These are phyloP conservation scores for Cichlasoma orientale DNA, from an alignment of 2,797 vertebrate genomes.

Conservation along the genomic window DNA sequence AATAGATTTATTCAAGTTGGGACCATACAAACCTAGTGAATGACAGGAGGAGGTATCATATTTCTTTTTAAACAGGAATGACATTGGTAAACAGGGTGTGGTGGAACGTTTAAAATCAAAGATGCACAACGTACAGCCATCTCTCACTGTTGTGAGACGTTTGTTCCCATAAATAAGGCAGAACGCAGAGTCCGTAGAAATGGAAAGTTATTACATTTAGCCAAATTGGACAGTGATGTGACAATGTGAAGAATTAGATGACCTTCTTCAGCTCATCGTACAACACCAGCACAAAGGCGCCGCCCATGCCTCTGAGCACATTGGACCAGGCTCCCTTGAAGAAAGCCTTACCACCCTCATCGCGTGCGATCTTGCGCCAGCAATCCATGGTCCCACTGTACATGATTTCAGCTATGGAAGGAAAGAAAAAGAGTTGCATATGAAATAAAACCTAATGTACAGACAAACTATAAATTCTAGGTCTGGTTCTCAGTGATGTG, in stretches of 20 bases:
- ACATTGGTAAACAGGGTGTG: constrained; percentile 73
- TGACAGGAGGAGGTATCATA: constrained; percentile 76
- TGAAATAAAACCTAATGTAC: background rate
- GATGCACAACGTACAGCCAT: constrained; percentile 77
- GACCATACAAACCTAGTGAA: constrained; percentile 78
- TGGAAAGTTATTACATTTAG: constrained; percentile 86
- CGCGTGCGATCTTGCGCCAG: constrained; percentile 92
- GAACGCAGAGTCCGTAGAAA: constrained; percentile 86
- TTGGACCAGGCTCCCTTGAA: constrained; percentile 97
- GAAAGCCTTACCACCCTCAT: constrained; percentile 91
- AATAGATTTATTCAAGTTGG: constrained; percentile 80
- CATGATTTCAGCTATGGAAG: constrained; percentile 86
- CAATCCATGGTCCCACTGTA: constrained; percentile 92
- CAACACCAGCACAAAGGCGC: constrained; percentile 93
- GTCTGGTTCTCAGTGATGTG: background rate
- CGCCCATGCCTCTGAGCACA: constrained; percentile 93
- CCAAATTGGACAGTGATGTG: constrained; percentile 78
- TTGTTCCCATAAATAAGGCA: constrained; percentile 85
- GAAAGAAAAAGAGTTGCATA: background rate
- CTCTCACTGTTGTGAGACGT: constrained; percentile 76
- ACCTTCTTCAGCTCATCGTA: constrained; percentile 96
- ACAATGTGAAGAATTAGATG: constrained; percentile 81
- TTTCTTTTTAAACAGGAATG: constrained; percentile 74
- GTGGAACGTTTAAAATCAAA: constrained; percentile 76
- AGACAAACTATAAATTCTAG: background rate